Conservation (phyloP, 2,888 invertebrate species). For the Hipparchia semele region DNA sequence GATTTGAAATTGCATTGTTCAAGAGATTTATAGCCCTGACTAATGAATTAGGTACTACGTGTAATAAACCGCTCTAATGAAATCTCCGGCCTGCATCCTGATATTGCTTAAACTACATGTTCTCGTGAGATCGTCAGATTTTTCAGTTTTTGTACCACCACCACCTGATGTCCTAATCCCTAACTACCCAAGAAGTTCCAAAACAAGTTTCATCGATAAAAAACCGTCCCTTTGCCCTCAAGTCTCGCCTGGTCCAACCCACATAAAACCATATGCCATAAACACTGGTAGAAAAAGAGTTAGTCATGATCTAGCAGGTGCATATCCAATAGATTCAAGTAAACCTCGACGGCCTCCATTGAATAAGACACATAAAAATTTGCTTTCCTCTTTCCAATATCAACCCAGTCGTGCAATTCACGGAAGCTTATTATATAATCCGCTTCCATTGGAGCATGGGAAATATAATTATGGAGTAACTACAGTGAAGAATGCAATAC, state of each 20-base stretch:
- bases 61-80: slow-evolving; percentile 15
- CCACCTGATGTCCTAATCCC: neutral
- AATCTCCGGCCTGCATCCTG: neutral
- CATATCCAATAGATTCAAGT: neutral
- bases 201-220: slow-evolving; percentile 13
- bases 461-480: slow-evolving; percentile 13
- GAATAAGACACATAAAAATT: neutral
- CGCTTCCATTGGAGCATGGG: neutral
- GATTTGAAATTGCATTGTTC: slow-evolving; percentile 3
- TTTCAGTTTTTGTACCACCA: neutral
- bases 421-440: slow-evolving; percentile 17
- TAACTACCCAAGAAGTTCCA: neutral
- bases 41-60: slow-evolving; percentile 7
- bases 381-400: neutral
- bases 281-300: neutral
- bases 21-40: slow-evolving; percentile 16
- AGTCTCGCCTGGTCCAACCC: neutral
- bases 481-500: slow-evolving; percentile 6
- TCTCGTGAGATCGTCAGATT: slow-evolving; percentile 8
- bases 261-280: neutral
- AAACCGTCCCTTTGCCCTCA: slow-evolving; percentile 11
- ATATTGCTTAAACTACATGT: neutral
- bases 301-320: neutral
- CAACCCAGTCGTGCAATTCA: neutral
- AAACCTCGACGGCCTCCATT: neutral